Evolutionary conservation across 1,140 invertebrate species (phyloP).

Genomic region (Temnothorax nylanderi): DNA sequence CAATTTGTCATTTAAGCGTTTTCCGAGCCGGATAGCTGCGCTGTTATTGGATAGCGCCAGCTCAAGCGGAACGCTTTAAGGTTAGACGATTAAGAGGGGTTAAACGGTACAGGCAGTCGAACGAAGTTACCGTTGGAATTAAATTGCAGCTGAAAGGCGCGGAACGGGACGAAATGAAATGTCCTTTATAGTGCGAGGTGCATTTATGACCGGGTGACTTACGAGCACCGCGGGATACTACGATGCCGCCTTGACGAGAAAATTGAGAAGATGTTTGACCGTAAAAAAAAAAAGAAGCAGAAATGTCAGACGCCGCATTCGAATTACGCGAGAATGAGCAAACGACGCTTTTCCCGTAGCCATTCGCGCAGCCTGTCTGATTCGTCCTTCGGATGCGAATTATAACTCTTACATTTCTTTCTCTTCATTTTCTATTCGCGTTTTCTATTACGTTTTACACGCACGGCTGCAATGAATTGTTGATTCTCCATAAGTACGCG

Average conservation of each 20-base stretch:
- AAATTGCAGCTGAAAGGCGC: constrained; percentile 55
- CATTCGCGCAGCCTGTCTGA: not conserved
- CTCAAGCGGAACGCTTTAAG: constrained; percentile 35
- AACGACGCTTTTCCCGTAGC: not conserved
- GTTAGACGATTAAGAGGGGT: constrained; percentile 50
- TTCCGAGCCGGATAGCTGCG: constrained; percentile 40
- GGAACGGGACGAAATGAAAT: constrained; percentile 39
- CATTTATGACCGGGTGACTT: constrained; percentile 52
- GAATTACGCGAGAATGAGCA: not conserved
- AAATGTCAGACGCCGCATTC: not conserved
- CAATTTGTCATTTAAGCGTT: constrained; percentile 59
- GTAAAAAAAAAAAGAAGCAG: not conserved
- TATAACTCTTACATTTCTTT: not conserved
- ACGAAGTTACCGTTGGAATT: constrained; percentile 53
- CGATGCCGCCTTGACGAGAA: constrained; percentile 27
- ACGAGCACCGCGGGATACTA: constrained; percentile 41
- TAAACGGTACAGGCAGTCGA: constrained; percentile 49
- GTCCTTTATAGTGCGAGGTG: constrained; percentile 45
- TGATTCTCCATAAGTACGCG: not conserved
- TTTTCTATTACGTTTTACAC: not conserved
- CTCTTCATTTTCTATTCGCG: not conserved
- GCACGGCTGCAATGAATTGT: not conserved
- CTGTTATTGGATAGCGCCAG: constrained; percentile 39
- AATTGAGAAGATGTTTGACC: constrained; percentile 38
- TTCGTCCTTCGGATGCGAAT: not conserved